Base-by-base conservation (phyloP, 2,113 vertebrate species). In the Gallinago undulata region DNA sequence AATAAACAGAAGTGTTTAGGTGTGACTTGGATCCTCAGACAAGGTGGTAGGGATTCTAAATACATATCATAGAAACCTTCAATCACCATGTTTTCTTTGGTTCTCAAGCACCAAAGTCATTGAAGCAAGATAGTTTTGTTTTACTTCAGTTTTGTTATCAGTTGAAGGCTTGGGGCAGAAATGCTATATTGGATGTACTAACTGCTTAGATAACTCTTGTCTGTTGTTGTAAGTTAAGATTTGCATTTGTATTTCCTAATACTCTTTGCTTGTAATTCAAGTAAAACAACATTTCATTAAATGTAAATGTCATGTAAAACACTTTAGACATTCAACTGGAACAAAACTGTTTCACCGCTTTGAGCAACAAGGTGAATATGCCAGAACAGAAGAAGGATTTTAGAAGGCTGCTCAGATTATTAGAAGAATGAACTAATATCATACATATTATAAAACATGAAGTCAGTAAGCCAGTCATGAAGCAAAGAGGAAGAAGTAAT, bases 301-400 rank as follows among this genome's bases (percentile, higher is more conserved):
- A 86, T 57, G 73, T 81, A 92, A 94, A 86, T 74, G 75, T 64
- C 89, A 69, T 95, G 94, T 92, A 81, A 95, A 95, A 91, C 76
- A 87, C 18, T 84, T 86, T 18, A 80, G 50, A 74, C 53, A 62
- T 56, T 86, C 59, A 89, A 21, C 63, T 84, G 80, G 66, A 91
- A 91, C 13, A 67, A 84, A 84, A 77, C 13, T 0, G 2, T 64
- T 93, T 80, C 4, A 56, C 30, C 51, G 35, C 67, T 93, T 84
- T 87, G 66, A 94, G 48, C 13, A 85, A 45, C 35, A 73, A 90
- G 50, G 53, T 75, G 62, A 19, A 19, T 82, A 35, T 35, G 8
- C 45, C 57, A 68, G 35, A 87, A 53, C 11, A 79, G 18, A 70
- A 64, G n/a, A 57, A 77, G 6, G 33, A 66, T 31, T 84, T 47